phyloP scores from a whole-genome alignment of 2,113 vertebrate species.

The Peucedramus taeniatus region DNA sequence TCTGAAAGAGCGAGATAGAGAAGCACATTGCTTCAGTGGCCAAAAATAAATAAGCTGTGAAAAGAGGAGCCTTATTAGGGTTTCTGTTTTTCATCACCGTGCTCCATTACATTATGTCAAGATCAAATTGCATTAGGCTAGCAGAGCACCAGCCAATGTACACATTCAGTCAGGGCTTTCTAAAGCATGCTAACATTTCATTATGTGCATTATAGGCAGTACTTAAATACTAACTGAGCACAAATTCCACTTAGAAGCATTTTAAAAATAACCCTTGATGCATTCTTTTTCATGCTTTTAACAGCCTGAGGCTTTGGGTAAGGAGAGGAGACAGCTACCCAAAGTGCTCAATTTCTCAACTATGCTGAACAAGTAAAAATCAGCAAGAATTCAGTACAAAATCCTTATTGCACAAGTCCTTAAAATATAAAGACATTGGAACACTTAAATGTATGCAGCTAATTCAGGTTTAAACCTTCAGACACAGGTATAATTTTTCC shows the following conservation, averaged over 20 bases:
- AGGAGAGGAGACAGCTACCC: background rate
- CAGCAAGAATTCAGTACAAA: background rate
- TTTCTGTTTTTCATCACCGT: background rate
- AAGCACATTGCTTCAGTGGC: background rate
- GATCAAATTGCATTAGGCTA: background rate
- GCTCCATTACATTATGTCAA: conserved; percentile 2
- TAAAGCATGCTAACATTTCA: background rate
- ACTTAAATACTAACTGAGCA: conserved; percentile 33
- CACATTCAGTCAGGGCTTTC: background rate
- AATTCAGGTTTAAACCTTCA: background rate
- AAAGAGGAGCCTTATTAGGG: background rate
- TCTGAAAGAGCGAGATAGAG: background rate
- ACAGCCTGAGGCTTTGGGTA: background rate
- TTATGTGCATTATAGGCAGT: background rate
- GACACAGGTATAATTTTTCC: background rate
- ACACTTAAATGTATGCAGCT: background rate
- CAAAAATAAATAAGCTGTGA: background rate
- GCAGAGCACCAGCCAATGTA: background rate
- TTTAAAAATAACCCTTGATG: conserved; percentile 13
- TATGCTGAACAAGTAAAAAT: background rate
- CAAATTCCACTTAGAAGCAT: conserved; percentile 1
- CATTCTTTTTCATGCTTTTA: background rate
- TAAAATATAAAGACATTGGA: background rate
- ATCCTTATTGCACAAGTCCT: background rate
- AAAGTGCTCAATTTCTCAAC: background rate